Evolutionary conservation across 2,113 vertebrate species (phyloP), one percentile per base, ranked within the genome.

Genomic region (Myxocyprinus asiaticus): DNA sequence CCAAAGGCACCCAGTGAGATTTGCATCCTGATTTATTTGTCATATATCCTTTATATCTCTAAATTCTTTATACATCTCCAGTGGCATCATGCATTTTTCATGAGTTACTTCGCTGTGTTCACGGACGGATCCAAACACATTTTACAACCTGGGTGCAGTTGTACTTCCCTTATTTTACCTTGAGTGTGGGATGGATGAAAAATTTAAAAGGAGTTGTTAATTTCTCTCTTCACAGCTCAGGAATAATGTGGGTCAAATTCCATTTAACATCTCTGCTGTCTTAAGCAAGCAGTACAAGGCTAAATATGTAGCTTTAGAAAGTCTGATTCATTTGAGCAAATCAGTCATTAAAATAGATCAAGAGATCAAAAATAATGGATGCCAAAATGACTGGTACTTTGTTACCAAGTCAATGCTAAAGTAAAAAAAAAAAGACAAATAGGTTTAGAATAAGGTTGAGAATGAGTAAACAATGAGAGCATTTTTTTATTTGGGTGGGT

Each of bases 21-120:
- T 93, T 92, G 91, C 91, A 94, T 93, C 88, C 89, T 92, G 92
- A 93, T 91, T 92, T 94, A 92, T 93, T 92, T 94, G 91, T 93
- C 92, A 93, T 92, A 89, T 92, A 93, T 93, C 91, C 92, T 93
- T 92, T 91, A 93, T 92, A 86, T 90, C 88, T 87, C 86, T 93
- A 91, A 94, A 93, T 93, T 93, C 92, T 93, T 93, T 91, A 93
- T 93, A 90, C 86, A 90, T 90, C 90, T 92, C 91, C 88, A 83
- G 89, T 90, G 92, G 91, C 88, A 73, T 84, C 83, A 90, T 92
- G 87, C 90, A 93, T 93, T 85, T 90, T 93, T 93, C 86, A 93
- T 93, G 81, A 71, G 76, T 86, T 91, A 85, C 88, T 91, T 86
- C 17, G 82, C 86, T 74, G 85, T 91, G 85, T 91, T 91, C 87